Base-by-base conservation (phyloP, 2,113 vertebrate genomes). In the Cyprinodon tularosa region DNA sequence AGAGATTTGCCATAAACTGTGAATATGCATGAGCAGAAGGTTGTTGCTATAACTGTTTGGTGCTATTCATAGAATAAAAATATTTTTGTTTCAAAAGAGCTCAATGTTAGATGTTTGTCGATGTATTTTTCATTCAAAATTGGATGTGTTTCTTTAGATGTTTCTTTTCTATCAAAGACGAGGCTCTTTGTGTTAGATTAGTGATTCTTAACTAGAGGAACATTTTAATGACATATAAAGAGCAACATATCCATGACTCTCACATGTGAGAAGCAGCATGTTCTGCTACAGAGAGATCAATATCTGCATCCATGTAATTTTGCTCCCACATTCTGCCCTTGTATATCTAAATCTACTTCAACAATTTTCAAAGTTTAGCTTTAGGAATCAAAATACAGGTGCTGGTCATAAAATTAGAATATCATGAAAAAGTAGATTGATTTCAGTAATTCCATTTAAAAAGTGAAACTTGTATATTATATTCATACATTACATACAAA, bases 21-120 rank as follows among this genome's bases (percentile, higher is more conserved):
- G 76, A 92, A 90, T 91, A 90, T 92, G 84, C 77, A 91, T 79
- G 22, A 71, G 74, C 3, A 3, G 44, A 63, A 68, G 81, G 5
- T 63, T 84, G 66, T 40, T 62, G 72, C 73, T 79, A 22, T 66
- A 72, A 68, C 72, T 75, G 15, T 70, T 36, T 66, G 71, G 3
- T 74, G 37, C 48, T 53, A 53, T 20, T 20, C 4, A 53, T 53
- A 53, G 13, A 53, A 20, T 7, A 39, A 14, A 48, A 45, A 38
- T 44, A 29, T 10, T 4, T 1, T 48, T 42, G 42, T 44, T 44
- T 20, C 48, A 20, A 14, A 17, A 17, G 14, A 50, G 48, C 2
- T 14, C 48, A 20, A 15, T 8, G 8, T 2, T 5, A 53, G 15
- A 53, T 17, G 15, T 15, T 53, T 53, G 15, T 53, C 0, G 6